Evolutionary conservation across 1,140 invertebrate genomes (phyloP), one percentile per base, ranked within the genome.

Genomic region (Eubasilissa regina): DNA sequence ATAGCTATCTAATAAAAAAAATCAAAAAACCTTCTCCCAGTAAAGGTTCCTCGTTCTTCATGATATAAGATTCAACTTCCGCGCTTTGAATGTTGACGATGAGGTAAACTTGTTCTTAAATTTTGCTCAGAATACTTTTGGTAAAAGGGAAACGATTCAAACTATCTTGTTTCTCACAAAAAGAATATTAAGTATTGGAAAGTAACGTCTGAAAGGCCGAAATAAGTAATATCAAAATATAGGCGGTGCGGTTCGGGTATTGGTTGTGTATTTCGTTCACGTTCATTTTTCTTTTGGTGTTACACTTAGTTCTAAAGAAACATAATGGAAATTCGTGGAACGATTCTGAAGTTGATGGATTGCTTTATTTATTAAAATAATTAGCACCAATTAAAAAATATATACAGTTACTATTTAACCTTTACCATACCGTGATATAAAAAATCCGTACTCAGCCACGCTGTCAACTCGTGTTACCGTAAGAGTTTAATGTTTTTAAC

Each of bases 291-390:
- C 62, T 66, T 81, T 81, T 77, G 64, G 80, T 48, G 62, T 68
- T 76, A 79, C 77, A 81, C 80, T 81, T 78, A 81, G 80, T 81
- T 79, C 43, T 70, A 73, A 81, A 79, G 80, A 81, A 79, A 81
- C 80, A 77, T 81, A 79, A 81, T 64, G 62, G 55, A 76, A 79
- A 74, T 62, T 81, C 77, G 80, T 79, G 74, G 77, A 79, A 53
- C 19, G 77, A 76, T 64, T 79, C 53, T 62, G 68, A 77, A 62
- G 80, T 74, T 81, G 78, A 81, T 64, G 62, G 43, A 64, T 21
- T 56, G 68, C 77, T 68, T 81, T 81, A 79, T 81, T 78, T 81
- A 77, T 79, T 70, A 17, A 78, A 77, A 81, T 72, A 58, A 55
- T 73, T 77, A 73, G 58, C 12, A 12, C 12, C 17, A 17, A 13